These are phyloP conservation scores for Papilio elwesi DNA, from an alignment of 2,888 invertebrate species.

Conservation along the genomic window DNA sequence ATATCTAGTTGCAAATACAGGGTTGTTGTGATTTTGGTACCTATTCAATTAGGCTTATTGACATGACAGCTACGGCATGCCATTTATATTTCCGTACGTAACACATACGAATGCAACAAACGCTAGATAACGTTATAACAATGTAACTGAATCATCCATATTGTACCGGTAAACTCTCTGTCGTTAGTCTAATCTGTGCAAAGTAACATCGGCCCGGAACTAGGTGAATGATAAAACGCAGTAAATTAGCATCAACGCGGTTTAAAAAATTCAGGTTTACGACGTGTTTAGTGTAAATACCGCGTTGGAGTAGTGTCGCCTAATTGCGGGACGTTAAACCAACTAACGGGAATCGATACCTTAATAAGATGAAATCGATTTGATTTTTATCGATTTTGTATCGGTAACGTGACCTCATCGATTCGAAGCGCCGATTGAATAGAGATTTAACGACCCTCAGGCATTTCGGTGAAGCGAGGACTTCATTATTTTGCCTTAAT, in stretches of 20 bases:
- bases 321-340: slow-evolving; percentile 28
- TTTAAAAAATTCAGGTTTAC: slow-evolving; percentile 35
- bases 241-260: slow-evolving; percentile 33
- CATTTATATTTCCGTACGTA: too few relatives aligned
- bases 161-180: background rate
- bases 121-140: background rate
- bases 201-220: slow-evolving; percentile 15
- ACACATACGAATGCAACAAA: background rate
- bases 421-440: slow-evolving; percentile 23
- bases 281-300: slow-evolving; percentile 39
- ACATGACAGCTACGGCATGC: too few relatives aligned
- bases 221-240: slow-evolving; percentile 31
- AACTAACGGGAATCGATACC: slow-evolving; percentile 23
- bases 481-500: slow-evolving; percentile 5
- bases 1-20: too few relatives aligned
- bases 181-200: slow-evolving; percentile 20
- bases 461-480: slow-evolving; percentile 3
- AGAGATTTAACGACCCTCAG: slow-evolving; percentile 15
- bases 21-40: too few relatives aligned
- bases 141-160: background rate
- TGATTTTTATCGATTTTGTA: slow-evolving; percentile 29
- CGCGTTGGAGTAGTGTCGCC: slow-evolving; percentile 16
- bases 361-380: slow-evolving; percentile 25
- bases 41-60: too few relatives aligned
- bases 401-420: slow-evolving; percentile 25